phyloP scores from a whole-genome alignment of 1,140 invertebrate genomes.

The Caenorhabditis tropicalis region DNA sequence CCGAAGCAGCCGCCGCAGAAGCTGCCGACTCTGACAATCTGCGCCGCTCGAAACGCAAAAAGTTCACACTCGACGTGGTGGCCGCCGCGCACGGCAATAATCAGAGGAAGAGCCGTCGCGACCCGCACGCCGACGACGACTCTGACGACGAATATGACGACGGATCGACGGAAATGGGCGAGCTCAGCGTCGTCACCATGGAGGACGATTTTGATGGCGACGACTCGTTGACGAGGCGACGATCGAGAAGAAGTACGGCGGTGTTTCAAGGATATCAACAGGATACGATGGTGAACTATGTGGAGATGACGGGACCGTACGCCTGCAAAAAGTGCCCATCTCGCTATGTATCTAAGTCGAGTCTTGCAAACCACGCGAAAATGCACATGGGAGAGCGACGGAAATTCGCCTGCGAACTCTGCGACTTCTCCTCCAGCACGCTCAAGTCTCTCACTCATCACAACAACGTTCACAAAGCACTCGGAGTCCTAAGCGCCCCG shows the following conservation, averaged over 20 bases:
- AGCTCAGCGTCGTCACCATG: no score
- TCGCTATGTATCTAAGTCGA: background rate
- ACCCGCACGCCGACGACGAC: background rate
- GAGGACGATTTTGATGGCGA: no score
- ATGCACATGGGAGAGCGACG: background rate
- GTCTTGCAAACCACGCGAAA: conserved; percentile 1
- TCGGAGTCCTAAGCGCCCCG: background rate
- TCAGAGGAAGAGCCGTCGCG: background rate
- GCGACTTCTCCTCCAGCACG: background rate
- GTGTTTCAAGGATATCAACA: background rate
- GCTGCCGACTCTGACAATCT: background rate
- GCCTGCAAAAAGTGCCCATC: background rate
- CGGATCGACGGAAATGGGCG: background rate
- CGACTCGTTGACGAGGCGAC: background rate
- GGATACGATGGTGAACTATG: background rate
- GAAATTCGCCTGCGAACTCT: conserved; percentile 7
- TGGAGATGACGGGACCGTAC: background rate
- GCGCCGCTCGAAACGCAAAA: background rate
- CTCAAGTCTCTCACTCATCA: conserved; percentile 12
- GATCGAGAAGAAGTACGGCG: background rate
- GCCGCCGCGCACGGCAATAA: conserved; percentile 10
- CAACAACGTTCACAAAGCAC: background rate
- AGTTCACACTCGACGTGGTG: conserved; percentile 7
- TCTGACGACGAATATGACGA: background rate
- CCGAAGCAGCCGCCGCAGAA: background rate